Conservation (phyloP, 2,113 vertebrate genomes). For the Promerops cafer region DNA sequence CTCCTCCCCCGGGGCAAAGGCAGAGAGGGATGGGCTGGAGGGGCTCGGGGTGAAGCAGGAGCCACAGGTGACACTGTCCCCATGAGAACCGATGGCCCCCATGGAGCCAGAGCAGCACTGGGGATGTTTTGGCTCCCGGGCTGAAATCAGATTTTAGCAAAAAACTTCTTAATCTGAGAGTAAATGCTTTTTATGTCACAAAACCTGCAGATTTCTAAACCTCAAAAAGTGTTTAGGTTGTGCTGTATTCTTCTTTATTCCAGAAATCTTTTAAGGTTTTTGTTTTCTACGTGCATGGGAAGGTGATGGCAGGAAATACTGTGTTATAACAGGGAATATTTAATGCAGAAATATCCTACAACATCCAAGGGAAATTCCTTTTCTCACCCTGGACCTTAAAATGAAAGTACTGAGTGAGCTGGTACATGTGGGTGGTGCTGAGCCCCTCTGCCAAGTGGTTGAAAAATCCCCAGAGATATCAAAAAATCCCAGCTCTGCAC, state of each 20-base stretch:
- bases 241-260: background rate
- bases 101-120: background rate
- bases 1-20: background rate
- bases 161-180: background rate
- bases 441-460: background rate
- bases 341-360: background rate
- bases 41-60: background rate
- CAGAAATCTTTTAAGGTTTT: background rate
- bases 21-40: rapidly evolving
- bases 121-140: background rate
- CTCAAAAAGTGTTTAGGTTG: background rate
- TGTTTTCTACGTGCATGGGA: rapidly evolving
- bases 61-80: background rate
- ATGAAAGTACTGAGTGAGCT: background rate
- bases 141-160: background rate
- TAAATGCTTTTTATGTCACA: background rate
- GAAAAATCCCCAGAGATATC: background rate
- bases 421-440: background rate
- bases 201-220: background rate
- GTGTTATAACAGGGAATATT: background rate
- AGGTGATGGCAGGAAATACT: background rate
- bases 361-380: background rate
- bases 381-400: background rate
- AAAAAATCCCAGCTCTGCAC: background rate
- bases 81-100: background rate